phyloP scores from a whole-genome alignment of 2,888 invertebrate genomes.

The Eristalis pertinax region DNA sequence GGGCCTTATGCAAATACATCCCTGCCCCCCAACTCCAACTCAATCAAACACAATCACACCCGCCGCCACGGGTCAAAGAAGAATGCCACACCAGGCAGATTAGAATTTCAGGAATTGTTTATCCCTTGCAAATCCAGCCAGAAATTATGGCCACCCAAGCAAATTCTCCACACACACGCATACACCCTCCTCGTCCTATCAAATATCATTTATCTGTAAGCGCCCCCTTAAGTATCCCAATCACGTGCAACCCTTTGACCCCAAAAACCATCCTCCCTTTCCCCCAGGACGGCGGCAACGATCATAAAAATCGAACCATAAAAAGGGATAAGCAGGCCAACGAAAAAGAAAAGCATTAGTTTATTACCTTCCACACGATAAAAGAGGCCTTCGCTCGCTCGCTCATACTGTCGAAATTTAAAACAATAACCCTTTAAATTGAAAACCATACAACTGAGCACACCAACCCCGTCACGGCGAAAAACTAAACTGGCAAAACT shows the following conservation, averaged over 20 bases:
- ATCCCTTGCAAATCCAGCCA: background rate
- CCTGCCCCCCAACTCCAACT: background rate
- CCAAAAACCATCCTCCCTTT: background rate
- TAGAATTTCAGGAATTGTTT: background rate
- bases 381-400: constrained; percentile 19
- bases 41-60: background rate
- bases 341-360: constrained; percentile 44
- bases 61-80: background rate
- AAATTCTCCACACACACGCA: background rate
- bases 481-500: background rate
- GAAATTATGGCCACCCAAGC: background rate
- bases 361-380: constrained; percentile 66
- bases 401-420: constrained; percentile 54
- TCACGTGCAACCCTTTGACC: constrained; percentile 58
- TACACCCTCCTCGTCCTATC: constrained; percentile 35
- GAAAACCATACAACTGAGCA: constrained; percentile 31
- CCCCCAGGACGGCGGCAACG: background rate
- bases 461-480: background rate
- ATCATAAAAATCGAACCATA: constrained; percentile 58
- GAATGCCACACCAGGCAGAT: background rate
- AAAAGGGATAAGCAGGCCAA: constrained; percentile 43
- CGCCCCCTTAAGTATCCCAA: constrained; percentile 61
- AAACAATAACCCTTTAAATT: constrained; percentile 64
- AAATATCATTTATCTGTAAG: constrained; percentile 64
- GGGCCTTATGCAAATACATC: background rate